phyloP scores from a whole-genome alignment of 2,888 invertebrate genomes.

The Hydrotaea cyrtoneurina region DNA sequence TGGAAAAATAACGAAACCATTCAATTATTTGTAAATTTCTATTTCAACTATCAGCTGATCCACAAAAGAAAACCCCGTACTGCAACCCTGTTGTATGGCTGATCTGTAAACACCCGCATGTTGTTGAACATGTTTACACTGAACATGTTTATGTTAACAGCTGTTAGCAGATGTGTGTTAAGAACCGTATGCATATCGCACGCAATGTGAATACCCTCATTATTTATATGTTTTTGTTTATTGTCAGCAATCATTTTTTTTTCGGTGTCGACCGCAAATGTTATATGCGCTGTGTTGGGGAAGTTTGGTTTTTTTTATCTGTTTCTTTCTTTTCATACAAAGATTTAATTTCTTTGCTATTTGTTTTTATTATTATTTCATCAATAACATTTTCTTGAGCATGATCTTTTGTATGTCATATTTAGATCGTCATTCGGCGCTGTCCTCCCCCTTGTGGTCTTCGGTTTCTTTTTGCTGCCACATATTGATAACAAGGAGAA shows the following conservation, averaged over 20 bases:
- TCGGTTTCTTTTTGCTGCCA: no score
- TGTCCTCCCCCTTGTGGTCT: not conserved
- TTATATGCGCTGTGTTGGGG: not conserved
- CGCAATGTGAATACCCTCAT: not conserved
- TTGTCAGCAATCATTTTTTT: not conserved
- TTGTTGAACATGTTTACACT: not conserved
- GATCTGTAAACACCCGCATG: not conserved
- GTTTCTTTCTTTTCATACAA: not conserved
- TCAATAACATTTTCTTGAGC: not conserved
- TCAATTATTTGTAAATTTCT: no score
- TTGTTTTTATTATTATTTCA: slow-evolving; percentile 2
- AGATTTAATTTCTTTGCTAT: not conserved
- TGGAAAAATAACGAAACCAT: no score
- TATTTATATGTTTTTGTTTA: not conserved
- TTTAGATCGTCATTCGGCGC: not conserved
- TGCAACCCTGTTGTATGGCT: no score
- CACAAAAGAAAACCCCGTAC: no score
- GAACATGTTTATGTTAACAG: not conserved
- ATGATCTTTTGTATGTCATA: not conserved
- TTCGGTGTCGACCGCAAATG: not conserved
- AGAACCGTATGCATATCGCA: no score
- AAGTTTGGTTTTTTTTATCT: not conserved
- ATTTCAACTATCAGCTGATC: not conserved
- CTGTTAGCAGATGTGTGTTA: not conserved
- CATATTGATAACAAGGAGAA: no score